These are phyloP conservation scores for fruit fly (Drosophila melanogaster) DNA, from an alignment of 1,140 invertebrate species.

Conservation along the genomic window DNA sequence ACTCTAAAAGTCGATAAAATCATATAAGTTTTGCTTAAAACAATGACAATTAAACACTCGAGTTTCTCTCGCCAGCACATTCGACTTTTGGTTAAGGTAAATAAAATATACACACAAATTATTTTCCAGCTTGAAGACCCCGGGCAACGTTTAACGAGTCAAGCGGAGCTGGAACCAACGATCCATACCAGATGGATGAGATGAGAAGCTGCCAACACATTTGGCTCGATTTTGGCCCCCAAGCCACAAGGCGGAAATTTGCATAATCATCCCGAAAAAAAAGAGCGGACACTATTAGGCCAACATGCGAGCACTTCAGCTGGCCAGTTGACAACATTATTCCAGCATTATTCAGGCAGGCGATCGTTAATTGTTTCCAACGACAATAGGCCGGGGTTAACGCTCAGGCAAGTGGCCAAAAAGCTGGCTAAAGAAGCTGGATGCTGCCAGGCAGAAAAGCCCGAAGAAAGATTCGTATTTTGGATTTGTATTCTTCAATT, in stretches of 20 bases:
- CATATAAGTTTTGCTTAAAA: no score
- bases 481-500: constrained; percentile 25
- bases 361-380: constrained; percentile 23
- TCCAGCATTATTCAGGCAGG: neutral
- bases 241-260: constrained; percentile 45
- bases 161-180: constrained; percentile 26
- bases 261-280: constrained; percentile 63
- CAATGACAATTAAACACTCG: no score
- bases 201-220: constrained; percentile 15
- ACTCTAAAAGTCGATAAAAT: no score
- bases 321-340: constrained; percentile 62
- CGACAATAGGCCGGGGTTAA: constrained; percentile 50
- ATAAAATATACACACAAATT: constrained; percentile 4
- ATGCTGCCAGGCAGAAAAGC: neutral
- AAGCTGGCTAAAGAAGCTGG: neutral
- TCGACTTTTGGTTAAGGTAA: constrained; percentile 12
- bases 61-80: neutral
- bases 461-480: constrained; percentile 8
- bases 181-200: constrained; percentile 6
- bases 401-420: constrained; percentile 66
- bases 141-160: constrained; percentile 21
- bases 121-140: constrained; percentile 25
- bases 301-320: constrained; percentile 70
- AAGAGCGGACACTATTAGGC: constrained; percentile 67
- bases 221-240: constrained; percentile 5